Conservation (phyloP, 2,797 vertebrate species). For the Crocidura indochinensis region DNA sequence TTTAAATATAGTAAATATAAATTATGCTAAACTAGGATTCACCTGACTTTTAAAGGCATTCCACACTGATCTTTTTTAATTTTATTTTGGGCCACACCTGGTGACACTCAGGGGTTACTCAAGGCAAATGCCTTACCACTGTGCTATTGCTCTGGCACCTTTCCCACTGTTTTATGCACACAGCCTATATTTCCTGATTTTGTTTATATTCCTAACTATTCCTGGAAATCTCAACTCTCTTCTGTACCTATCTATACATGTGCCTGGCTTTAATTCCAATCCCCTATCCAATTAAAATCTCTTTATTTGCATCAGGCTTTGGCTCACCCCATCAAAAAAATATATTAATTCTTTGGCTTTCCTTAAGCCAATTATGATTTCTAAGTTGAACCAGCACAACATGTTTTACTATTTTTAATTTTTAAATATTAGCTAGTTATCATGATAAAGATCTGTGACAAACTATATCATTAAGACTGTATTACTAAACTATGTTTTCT, state of each 20-base stretch:
- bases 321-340: not conserved
- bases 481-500: not conserved
- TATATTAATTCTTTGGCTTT: not conserved
- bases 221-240: not conserved
- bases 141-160: too few relatives aligned
- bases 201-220: not conserved
- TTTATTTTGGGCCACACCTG: too few relatives aligned
- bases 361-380: not conserved
- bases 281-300: constrained; percentile 1
- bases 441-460: not conserved
- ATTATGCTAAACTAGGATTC: not conserved
- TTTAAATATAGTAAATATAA: not conserved
- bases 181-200: not conserved
- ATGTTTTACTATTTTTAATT: not conserved
- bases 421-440: not conserved
- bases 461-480: not conserved
- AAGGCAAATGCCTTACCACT: too few relatives aligned
- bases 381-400: not conserved
- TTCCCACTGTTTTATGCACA: not conserved
- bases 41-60: not conserved
- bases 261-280: not conserved
- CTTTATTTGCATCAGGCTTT: not conserved
- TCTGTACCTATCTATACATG: not conserved
- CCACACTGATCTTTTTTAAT: too few relatives aligned
- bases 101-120: too few relatives aligned